Conservation (phyloP, 2,888 invertebrate genomes). For the Lutraria lutraria region DNA sequence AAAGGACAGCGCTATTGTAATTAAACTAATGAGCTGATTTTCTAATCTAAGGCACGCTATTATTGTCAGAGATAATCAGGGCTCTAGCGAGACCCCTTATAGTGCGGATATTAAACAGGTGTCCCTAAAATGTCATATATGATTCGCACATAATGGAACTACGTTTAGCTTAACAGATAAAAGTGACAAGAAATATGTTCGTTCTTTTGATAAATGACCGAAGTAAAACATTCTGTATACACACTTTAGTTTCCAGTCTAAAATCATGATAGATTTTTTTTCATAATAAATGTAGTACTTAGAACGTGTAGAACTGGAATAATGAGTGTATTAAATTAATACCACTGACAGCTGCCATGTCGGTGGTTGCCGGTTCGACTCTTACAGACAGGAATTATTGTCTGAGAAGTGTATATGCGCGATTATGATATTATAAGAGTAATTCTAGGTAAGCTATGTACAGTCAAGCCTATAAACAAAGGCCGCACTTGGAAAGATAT, state of each 20-base stretch:
- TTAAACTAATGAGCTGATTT: constrained; percentile 15
- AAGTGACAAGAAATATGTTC: neutral
- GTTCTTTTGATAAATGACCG: neutral
- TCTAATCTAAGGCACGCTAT: constrained; percentile 9
- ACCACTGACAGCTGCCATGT: neutral
- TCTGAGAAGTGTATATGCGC: no score
- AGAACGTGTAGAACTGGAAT: neutral
- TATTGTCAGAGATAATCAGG: constrained; percentile 23
- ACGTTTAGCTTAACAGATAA: constrained; percentile 7
- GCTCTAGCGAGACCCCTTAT: constrained; percentile 11
- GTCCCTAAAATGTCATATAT: constrained; percentile 12
- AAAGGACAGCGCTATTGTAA: constrained; percentile 1
- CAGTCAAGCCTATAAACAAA: no score
- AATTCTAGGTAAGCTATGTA: no score
- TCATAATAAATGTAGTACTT: neutral
- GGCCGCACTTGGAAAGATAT: no score
- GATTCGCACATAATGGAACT: neutral
- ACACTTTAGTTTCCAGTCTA: neutral
- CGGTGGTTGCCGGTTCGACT: neutral
- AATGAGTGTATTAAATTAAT: neutral
- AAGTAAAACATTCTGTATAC: neutral
- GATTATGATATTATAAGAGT: no score
- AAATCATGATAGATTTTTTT: neutral
- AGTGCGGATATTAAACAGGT: constrained; percentile 21
- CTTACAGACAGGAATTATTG: no score